Evolutionary conservation across 2,797 vertebrate genomes (phyloP), one percentile per base, ranked within the genome.

Genomic region (Danio aesculapii): DNA sequence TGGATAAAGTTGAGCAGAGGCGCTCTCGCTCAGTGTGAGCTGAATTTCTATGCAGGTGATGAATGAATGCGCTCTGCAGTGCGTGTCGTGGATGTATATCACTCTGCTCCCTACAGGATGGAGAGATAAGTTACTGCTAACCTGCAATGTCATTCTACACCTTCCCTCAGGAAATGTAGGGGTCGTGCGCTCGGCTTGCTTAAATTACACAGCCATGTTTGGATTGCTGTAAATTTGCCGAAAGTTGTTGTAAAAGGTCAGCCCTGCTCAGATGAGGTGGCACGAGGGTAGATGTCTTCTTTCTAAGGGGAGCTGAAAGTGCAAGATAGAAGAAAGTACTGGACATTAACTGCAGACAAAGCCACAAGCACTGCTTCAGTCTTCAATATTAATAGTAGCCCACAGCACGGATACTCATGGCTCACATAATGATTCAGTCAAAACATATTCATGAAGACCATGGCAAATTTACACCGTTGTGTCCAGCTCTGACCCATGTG

Each of bases 21-120:
- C 84, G 79, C 64, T 81, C 70, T 77, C 77, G 46, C 21, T 85
- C 81, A 82, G 85, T 81, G 83, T 87, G 84, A 81, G 84, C 82
- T 72, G 77, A 85, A 73, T 87, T 88, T 86, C 68, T 83, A 69
- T 13, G 14, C 62, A 44, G 83, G 86, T 90, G 91, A 92, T 83
- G 58, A 90, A 92, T 90, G 87, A 84, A 87, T 81, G 87, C 77
- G 86, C 84, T 64, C 87, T 84, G 85, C 16, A 5, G 67, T 88
- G 87, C 70, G 19, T 63, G 81, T 85, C 88, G 72, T 85, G 88
- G 85, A 83, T 86, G 86, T 91, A 88, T 87, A 92, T 92, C 88
- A 87, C 87, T 86, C 82, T 83, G 75, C 74, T 64, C 82, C 87
- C 88, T 66, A 85, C 57, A 59, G 90, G 91, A 87, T 6, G 49